A percentile compares a stretch with the other conserved stretches of the same genome.
phyloP scores from a whole-genome alignment of 2,797 vertebrate species.

The Podarcis siculus region DNA sequence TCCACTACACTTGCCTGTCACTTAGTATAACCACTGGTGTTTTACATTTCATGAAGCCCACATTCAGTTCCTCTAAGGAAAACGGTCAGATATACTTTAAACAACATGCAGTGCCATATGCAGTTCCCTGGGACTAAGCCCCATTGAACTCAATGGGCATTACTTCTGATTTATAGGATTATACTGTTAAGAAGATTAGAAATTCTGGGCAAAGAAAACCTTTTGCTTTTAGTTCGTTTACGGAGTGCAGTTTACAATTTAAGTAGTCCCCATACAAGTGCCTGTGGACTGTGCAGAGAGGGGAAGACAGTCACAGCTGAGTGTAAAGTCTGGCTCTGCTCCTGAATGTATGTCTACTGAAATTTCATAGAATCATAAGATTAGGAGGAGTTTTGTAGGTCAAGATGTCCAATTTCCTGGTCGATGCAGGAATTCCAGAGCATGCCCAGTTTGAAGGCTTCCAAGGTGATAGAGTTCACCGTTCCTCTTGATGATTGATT shows the following conservation, averaged over 20 bases:
- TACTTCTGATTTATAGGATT: background rate
- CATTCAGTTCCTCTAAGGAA: background rate
- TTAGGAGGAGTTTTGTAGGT: too few species aligned
- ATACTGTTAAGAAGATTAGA: background rate
- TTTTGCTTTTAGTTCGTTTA: background rate
- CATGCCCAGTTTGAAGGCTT: too few species aligned
- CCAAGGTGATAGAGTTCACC: too few species aligned
- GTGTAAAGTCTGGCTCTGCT: background rate
- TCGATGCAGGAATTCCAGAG: too few species aligned
- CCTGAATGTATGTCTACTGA: background rate
- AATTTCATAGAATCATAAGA: too few species aligned
- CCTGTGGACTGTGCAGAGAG: background rate
- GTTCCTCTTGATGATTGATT: too few species aligned
- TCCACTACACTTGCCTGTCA: fast-evolving
- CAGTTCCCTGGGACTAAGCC: background rate
- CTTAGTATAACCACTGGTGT: background rate
- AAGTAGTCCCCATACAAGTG: background rate
- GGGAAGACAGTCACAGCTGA: background rate
- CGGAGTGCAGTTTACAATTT: background rate
- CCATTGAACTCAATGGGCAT: too few species aligned
- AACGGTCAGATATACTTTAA: background rate
- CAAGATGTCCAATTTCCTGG: too few species aligned
- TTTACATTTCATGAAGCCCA: background rate
- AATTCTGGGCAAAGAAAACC: background rate
- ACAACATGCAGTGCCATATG: background rate